phyloP scores from a whole-genome alignment of 2,113 vertebrate species.

The Nannospalax galili region DNA sequence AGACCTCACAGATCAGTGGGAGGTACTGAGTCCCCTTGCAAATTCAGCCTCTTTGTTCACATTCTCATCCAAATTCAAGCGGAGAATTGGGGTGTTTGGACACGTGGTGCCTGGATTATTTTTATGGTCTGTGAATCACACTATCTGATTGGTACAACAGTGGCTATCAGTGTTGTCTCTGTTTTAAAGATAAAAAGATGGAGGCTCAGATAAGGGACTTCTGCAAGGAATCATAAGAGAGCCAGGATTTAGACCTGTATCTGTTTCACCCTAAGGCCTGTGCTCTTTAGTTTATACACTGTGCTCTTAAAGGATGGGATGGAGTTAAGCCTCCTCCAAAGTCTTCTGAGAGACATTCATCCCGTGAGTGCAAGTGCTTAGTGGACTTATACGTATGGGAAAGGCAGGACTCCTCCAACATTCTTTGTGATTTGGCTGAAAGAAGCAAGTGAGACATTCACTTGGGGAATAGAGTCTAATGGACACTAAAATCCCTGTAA shows the following conservation, averaged over 20 bases:
- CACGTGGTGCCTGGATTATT: background rate
- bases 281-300: background rate
- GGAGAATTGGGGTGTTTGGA: background rate
- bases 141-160: background rate
- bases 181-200: background rate
- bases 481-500: background rate
- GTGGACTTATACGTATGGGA: background rate
- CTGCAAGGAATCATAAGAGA: background rate
- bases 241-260: background rate
- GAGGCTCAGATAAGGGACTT: background rate
- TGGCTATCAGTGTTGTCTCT: background rate
- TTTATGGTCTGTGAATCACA: background rate
- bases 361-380: rapidly evolving
- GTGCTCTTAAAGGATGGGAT: background rate
- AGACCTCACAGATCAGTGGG: background rate
- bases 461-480: background rate
- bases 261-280: background rate
- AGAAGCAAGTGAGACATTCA: background rate
- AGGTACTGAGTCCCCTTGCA: background rate
- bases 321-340: background rate
- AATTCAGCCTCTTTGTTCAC: background rate
- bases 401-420: rapidly evolving
- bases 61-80: background rate
- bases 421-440: background rate
- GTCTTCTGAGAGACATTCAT: background rate